A percentile compares a stretch with the other conserved stretches of the same genome.
These are phyloP conservation scores for Pseudochaenichthys georgianus DNA, from an alignment of 2,797 vertebrate species.

Conservation along the genomic window DNA sequence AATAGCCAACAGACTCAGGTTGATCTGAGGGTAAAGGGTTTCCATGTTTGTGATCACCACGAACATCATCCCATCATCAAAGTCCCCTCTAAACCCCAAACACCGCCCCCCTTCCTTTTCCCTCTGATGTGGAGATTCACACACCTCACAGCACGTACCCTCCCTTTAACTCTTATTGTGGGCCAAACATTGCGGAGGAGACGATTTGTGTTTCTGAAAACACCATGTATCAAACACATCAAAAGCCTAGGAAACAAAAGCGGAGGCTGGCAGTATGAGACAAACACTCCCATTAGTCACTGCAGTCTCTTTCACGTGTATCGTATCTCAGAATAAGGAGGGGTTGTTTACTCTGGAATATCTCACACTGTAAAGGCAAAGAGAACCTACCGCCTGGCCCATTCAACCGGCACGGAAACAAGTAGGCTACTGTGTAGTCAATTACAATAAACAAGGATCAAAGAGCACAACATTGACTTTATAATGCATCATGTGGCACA, in stretches of 20 bases:
- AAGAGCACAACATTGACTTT: slow-evolving; percentile 69
- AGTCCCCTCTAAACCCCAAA: slow-evolving; percentile 61
- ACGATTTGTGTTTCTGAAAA: slow-evolving; percentile 82
- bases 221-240: slow-evolving; percentile 81
- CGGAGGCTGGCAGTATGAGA: slow-evolving; percentile 76
- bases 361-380: slow-evolving; percentile 74
- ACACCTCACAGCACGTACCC: slow-evolving; percentile 56
- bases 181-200: slow-evolving; percentile 81
- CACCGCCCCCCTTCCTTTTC: slow-evolving; percentile 55
- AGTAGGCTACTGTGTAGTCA: slow-evolving; percentile 72
- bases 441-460: slow-evolving; percentile 77
- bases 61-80: slow-evolving; percentile 69
- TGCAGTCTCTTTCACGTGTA: slow-evolving; percentile 72
- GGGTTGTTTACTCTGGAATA: slow-evolving; percentile 79
- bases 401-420: slow-evolving; percentile 72
- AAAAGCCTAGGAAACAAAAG: slow-evolving; percentile 83
- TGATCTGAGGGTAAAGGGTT: slow-evolving; percentile 15
- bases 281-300: slow-evolving; percentile 84
- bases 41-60: slow-evolving; percentile 65
- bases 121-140: slow-evolving; percentile 76
- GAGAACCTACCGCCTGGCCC: slow-evolving; percentile 71
- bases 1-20: slow-evolving; percentile 13
- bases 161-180: slow-evolving; percentile 82
- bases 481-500: slow-evolving; percentile 72
- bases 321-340: slow-evolving; percentile 57